These are phyloP conservation scores for Saccopteryx leptura DNA, from an alignment of 2,113 vertebrate species.

Conservation along the genomic window DNA sequence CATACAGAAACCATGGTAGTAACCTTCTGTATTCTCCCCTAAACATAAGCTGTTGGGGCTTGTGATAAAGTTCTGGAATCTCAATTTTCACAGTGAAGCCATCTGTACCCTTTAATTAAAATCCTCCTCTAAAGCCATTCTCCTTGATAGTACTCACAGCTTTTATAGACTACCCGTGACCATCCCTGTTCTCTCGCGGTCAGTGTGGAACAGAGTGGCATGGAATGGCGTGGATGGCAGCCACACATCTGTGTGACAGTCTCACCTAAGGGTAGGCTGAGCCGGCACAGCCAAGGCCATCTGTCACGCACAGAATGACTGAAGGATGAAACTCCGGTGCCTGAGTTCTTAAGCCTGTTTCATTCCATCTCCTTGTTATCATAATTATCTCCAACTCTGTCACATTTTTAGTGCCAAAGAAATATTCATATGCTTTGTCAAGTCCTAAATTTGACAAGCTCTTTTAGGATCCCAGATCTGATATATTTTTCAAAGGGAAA, in stretches of 20 bases:
- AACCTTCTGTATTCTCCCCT: not conserved
- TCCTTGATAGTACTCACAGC: not conserved
- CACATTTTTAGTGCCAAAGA: constrained; percentile 71
- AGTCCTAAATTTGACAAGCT: constrained; percentile 73
- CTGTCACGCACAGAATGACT: not conserved
- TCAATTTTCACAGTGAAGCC: not conserved
- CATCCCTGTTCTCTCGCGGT: not conserved
- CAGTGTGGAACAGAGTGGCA: not conserved
- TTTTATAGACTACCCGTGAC: not conserved
- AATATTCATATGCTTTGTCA: constrained; percentile 72
- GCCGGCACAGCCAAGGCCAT: not conserved
- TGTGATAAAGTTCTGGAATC: not conserved
- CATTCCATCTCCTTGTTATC: constrained; percentile 41
- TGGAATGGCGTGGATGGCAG: not conserved
- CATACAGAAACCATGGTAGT: not conserved
- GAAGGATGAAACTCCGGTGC: constrained; percentile 24
- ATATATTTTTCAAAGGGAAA: constrained; percentile 65
- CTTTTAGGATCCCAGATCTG: constrained; percentile 60
- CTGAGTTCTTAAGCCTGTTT: not conserved
- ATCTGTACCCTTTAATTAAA: not conserved
- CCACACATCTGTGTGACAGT: not conserved
- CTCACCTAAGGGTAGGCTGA: not conserved
- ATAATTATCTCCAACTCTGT: constrained; percentile 60
- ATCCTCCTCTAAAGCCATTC: not conserved
- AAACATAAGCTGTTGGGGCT: not conserved